phyloP scores from a whole-genome alignment of 1,140 invertebrate genomes.

The Temnothorax curvispinosus region DNA sequence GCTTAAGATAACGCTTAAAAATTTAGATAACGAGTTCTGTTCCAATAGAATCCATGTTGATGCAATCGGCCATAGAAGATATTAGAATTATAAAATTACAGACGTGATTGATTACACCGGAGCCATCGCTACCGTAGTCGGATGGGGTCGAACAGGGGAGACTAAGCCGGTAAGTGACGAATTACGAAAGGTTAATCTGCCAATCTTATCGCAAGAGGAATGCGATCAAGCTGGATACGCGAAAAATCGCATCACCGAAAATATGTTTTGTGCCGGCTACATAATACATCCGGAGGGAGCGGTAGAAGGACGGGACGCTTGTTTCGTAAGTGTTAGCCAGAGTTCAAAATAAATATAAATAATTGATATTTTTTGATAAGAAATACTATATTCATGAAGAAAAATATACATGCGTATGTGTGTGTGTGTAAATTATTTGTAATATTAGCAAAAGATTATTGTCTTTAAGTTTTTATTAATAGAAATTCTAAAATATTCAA shows the following conservation, averaged over 20 bases:
- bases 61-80: not conserved
- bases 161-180: slow-evolving; percentile 87
- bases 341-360: slow-evolving; percentile 7
- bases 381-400: not conserved
- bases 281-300: slow-evolving; percentile 68
- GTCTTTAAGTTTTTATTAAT: not conserved
- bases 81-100: slow-evolving; percentile 72
- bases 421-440: not conserved
- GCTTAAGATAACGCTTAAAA: not conserved
- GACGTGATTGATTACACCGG: slow-evolving; percentile 87
- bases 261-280: slow-evolving; percentile 93
- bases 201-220: slow-evolving; percentile 87
- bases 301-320: slow-evolving; percentile 90
- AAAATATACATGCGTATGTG: not conserved
- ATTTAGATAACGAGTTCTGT: not conserved
- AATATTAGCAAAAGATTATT: not conserved
- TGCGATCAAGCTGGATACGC: slow-evolving; percentile 87
- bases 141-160: slow-evolving; percentile 91
- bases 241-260: slow-evolving; percentile 87
- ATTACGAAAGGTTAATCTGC: slow-evolving; percentile 87
- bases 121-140: slow-evolving; percentile 89
- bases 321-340: slow-evolving; percentile 87
- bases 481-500: not conserved
- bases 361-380: not conserved
- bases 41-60: not conserved